A percentile compares a stretch with the other conserved stretches of the same genome.
phyloP scores from a whole-genome alignment of 2,113 vertebrate species.

The Aleadryas rufinucha region DNA sequence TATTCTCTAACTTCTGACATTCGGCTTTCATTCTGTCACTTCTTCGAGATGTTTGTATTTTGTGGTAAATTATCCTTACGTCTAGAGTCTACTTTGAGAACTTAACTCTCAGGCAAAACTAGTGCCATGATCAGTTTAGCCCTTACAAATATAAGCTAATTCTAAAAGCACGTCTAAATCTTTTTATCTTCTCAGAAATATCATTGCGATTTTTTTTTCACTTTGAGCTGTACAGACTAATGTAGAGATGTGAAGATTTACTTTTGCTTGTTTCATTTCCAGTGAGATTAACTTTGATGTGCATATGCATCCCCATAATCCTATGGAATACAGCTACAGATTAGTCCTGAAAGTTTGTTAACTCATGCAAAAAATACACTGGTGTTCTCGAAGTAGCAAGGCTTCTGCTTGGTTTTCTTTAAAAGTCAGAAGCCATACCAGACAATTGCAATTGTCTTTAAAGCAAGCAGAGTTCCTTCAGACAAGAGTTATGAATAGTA shows the following conservation, averaged over 20 bases:
- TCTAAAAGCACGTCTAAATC: neutral
- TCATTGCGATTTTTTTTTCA: accelerated
- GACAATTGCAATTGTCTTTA: neutral
- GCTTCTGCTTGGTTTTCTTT: neutral
- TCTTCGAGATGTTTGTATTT: neutral
- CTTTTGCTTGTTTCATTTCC: neutral
- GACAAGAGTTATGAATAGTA: neutral
- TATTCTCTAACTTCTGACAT: neutral
- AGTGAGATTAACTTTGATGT: neutral
- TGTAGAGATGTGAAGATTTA: neutral
- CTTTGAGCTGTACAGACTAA: neutral
- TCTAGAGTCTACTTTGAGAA: neutral
- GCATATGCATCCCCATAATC: neutral
- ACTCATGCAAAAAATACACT: neutral
- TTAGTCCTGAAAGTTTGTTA: neutral
- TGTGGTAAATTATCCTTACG: neutral
- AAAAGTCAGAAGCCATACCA: neutral
- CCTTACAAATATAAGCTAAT: neutral
- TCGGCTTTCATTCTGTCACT: neutral
- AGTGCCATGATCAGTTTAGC: neutral
- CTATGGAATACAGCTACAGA: neutral
- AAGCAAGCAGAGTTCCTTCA: neutral
- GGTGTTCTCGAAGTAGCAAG: neutral
- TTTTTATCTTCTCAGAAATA: neutral
- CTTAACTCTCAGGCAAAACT: neutral